A percentile compares a stretch with the other conserved stretches of the same genome.
phyloP scores from a whole-genome alignment of 1,140 invertebrate genomes.

The Probaryconus sp. region DNA sequence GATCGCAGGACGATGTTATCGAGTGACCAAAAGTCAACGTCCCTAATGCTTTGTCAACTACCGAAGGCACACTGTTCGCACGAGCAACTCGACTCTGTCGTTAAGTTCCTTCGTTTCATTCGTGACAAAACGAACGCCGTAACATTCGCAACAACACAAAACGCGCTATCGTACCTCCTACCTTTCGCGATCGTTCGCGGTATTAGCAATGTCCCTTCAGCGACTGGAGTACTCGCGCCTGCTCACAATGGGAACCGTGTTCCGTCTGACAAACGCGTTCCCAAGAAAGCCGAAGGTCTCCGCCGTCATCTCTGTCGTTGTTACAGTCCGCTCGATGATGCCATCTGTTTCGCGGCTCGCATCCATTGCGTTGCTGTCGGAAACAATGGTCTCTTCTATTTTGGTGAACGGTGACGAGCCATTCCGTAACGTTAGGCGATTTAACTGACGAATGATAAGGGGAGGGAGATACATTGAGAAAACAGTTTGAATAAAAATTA shows the following conservation, averaged over 20 bases:
- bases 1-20: conserved; percentile 4
- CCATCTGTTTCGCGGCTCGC: too few species aligned
- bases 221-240: conserved; percentile 11
- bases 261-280: conserved; percentile 1
- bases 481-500: too few species aligned
- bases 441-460: too few species aligned
- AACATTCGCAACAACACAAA: conserved; percentile 19
- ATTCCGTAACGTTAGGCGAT: too few species aligned
- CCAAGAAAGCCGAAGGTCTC: conserved; percentile 17
- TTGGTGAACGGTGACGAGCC: too few species aligned
- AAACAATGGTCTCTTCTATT: too few species aligned
- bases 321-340: too few species aligned
- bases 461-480: too few species aligned
- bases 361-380: too few species aligned
- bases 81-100: conserved; percentile 31
- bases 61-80: conserved; percentile 42
- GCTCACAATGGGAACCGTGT: conserved; percentile 1
- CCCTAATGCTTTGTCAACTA: conserved; percentile 37
- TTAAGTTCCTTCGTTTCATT: conserved; percentile 35
- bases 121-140: conserved; percentile 28
- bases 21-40: conserved; percentile 16
- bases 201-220: too few species aligned
- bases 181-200: conserved; percentile 14
- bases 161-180: conserved; percentile 6
- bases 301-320: too few species aligned